Conservation (phyloP, 2,113 vertebrate species). For the Mus pahari region DNA sequence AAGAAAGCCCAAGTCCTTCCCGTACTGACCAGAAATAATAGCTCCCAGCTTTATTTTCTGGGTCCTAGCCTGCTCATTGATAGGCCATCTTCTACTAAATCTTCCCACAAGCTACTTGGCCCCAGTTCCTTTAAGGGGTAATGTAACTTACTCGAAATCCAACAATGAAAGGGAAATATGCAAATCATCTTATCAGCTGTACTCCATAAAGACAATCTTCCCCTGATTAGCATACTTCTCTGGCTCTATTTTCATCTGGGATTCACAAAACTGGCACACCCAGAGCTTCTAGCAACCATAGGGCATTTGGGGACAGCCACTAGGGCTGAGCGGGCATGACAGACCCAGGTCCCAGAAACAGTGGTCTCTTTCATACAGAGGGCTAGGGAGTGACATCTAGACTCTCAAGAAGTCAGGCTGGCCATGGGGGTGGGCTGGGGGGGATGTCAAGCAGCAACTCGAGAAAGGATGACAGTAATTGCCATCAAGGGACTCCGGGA, state of each 20-base stretch:
- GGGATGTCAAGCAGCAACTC: neutral
- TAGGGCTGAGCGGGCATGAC: neutral
- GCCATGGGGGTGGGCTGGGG: neutral
- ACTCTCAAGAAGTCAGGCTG: neutral
- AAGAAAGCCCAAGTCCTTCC: neutral
- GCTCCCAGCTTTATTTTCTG: neutral
- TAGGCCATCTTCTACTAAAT: neutral
- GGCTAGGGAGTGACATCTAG: neutral
- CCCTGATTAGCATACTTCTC: constrained; percentile 80
- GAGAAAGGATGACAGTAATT: neutral
- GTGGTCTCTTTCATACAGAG: neutral
- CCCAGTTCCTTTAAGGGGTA: constrained; percentile 68
- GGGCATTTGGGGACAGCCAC: constrained; percentile 71
- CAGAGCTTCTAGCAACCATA: constrained; percentile 68
- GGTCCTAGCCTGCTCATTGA: neutral
- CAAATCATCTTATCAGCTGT: constrained; percentile 81
- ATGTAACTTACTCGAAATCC: constrained; percentile 78
- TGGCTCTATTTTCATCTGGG: constrained; percentile 77
- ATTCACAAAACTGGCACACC: constrained; percentile 76
- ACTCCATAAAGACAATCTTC: constrained; percentile 79
- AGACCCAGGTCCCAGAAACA: neutral
- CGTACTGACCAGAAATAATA: neutral
- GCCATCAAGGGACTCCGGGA: constrained; percentile 7
- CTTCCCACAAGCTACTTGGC: constrained; percentile 27
- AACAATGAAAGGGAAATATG: constrained; percentile 82